Evolutionary conservation across 2,113 vertebrate species (phyloP).

Genomic region (Chloroceryle aenea): DNA sequence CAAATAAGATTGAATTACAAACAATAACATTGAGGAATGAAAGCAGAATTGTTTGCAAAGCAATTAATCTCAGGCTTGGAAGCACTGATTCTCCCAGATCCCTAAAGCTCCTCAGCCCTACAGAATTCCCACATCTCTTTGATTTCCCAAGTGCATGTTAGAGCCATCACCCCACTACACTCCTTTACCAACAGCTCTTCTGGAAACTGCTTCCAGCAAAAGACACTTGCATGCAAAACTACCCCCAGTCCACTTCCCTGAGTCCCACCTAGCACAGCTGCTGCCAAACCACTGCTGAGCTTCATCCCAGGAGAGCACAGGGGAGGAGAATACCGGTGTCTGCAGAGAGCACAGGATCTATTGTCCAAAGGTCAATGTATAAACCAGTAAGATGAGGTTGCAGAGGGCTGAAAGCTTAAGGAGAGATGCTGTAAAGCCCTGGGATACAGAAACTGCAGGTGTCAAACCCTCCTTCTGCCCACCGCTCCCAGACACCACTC

Average conservation of each 20-base stretch:
- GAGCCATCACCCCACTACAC: background rate
- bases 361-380: background rate
- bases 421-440: background rate
- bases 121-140: background rate
- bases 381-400: background rate
- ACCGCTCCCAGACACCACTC: background rate
- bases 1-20: slow-evolving; percentile 9
- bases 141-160: background rate
- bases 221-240: background rate
- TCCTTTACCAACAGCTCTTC: background rate
- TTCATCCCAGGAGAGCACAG: background rate
- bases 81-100: background rate
- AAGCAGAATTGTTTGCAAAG: slow-evolving; percentile 30
- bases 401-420: background rate
- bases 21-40: background rate
- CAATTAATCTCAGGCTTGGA: background rate
- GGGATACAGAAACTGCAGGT: background rate
- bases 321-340: background rate
- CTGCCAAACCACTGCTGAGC: background rate
- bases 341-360: background rate
- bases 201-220: background rate
- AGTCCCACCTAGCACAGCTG: background rate
- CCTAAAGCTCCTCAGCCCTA: background rate
- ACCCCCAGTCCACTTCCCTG: background rate
- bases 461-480: background rate